Conservation (phyloP, 2,113 vertebrate species). For the Uria lomvia region DNA sequence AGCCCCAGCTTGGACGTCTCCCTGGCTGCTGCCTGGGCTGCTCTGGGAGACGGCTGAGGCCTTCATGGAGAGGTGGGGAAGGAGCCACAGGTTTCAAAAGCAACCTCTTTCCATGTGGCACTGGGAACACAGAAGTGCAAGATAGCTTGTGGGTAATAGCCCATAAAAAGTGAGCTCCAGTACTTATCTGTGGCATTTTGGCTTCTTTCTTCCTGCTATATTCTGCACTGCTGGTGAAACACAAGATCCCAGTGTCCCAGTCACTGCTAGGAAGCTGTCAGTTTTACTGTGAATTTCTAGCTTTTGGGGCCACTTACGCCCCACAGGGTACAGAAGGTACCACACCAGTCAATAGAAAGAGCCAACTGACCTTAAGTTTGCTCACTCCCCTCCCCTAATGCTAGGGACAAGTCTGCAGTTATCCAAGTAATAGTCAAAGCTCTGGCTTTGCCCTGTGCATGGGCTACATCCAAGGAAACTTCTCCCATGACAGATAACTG, state of each 20-base stretch:
- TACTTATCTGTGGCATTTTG: not conserved
- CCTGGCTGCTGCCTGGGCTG: not conserved
- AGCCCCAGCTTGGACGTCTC: not conserved
- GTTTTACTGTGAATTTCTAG: not conserved
- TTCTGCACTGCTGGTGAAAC: not conserved
- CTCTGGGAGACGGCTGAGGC: not conserved
- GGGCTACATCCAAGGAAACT: not conserved
- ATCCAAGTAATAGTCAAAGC: not conserved
- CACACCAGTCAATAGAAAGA: not conserved
- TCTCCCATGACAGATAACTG: not conserved
- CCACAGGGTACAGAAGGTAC: not conserved
- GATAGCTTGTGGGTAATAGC: not conserved
- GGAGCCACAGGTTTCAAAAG: not conserved
- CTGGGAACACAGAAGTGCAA: not conserved
- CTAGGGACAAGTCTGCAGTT: not conserved
- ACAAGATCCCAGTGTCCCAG: not conserved
- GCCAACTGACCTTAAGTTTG: not conserved
- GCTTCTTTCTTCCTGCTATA: not conserved
- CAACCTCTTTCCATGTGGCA: not conserved
- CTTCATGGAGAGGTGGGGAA: accelerated
- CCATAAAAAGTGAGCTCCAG: not conserved
- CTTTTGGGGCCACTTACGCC: not conserved
- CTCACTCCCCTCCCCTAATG: not conserved
- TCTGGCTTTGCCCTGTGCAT: not conserved
- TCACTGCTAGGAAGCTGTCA: not conserved